Evolutionary conservation across 2,888 invertebrate genomes (phyloP).

Genomic region (Hydrotaea diabolus): DNA sequence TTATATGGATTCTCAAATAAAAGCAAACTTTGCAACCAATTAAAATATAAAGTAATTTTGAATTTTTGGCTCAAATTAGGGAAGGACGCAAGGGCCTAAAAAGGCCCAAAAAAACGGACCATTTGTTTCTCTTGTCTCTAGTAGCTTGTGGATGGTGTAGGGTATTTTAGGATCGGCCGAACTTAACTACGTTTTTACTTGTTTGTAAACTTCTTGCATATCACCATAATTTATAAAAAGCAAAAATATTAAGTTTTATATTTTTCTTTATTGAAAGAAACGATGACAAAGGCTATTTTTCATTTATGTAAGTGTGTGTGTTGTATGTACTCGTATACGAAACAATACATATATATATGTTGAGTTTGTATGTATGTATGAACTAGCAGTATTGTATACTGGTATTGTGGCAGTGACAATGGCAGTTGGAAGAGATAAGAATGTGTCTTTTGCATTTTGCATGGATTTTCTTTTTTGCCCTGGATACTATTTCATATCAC

Average conservation of each 20-base stretch:
- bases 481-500: conserved; percentile 28
- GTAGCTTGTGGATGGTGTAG: too few relatives aligned
- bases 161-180: too few relatives aligned
- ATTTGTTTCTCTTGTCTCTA: too few relatives aligned
- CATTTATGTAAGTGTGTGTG: background rate
- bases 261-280: conserved; percentile 3
- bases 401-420: conserved; percentile 36
- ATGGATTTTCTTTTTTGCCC: conserved; percentile 20
- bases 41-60: too few relatives aligned
- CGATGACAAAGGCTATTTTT: conserved; percentile 17
- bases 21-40: too few relatives aligned
- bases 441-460: conserved; percentile 14
- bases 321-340: background rate
- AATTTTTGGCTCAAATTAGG: too few relatives aligned
- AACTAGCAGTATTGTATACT: background rate
- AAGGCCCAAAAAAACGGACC: too few relatives aligned
- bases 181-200: background rate
- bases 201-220: conserved; percentile 9
- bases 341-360: background rate
- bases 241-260: conserved; percentile 43
- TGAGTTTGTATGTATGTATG: background rate
- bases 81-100: too few relatives aligned
- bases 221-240: conserved; percentile 38
- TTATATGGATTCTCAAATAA: too few relatives aligned
- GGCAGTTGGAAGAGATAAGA: conserved; percentile 30